Evolutionary conservation across 1,140 invertebrate species (phyloP), one percentile per base, ranked within the genome.

Genomic region (Bombus pascuorum): DNA sequence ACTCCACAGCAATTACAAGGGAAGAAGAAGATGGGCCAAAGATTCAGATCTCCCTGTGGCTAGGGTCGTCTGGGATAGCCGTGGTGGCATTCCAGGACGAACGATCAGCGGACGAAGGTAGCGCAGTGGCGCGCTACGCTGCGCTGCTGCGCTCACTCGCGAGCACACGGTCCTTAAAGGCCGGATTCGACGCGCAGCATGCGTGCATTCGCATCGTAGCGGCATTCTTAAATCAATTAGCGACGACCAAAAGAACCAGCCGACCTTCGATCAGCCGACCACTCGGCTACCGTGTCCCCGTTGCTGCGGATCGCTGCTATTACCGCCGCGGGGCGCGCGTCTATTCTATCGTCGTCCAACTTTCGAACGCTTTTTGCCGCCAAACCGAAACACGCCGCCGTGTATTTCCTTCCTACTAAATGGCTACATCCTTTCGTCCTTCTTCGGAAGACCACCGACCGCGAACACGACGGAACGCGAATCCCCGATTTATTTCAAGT

Each of bases 191-290:
- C 77, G 81, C 87, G 81, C 81, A 81, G 44, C 73, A 25, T 86
- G 59, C 75, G 39, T 74, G 89, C 83, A 68, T 83, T 86, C 86
- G 88, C 86, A 91, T 89, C 83, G 74, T 68, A 86, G 59, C 87
- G 91, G 86, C 87, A 92, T 93, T 91, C 92, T 92, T 92, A 92
- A 93, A 94, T 94, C 92, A 94, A 94, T 94, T 94, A 94, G 87
- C 91, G 88, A 91, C 87, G 81, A 78, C 88, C 89, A 85, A 92
- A 94, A 93, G 91, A 93, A 94, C 83, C 89, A 75, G 92, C 81
- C 91, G 92, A 89, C 93, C 93, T 94, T 94, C 93, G 93, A 93
- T 94, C 91, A 88, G 65, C 62, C 73, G 83, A 89, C 89, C 86
- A 78, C 85, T 91, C 86, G 90, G 83, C 90, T 91, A 91, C 90